These are phyloP conservation scores for Limnephilus lunatus DNA, from an alignment of 2,888 invertebrate genomes.

Conservation along the genomic window DNA sequence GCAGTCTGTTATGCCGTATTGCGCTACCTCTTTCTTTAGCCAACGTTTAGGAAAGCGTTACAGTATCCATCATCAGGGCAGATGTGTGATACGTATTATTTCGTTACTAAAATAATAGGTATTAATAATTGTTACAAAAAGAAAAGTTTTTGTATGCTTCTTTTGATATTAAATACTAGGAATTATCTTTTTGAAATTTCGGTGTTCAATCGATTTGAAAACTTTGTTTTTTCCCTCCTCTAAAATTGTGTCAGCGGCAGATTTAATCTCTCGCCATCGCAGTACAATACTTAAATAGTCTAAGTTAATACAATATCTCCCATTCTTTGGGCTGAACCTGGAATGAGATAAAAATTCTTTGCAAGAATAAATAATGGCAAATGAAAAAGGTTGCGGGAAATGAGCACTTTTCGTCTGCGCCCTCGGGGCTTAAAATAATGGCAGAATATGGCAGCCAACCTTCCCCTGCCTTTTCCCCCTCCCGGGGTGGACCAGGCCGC, in stretches of 20 bases:
- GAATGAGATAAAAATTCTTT: slow-evolving; percentile 41
- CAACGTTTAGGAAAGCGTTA: too few relatives aligned
- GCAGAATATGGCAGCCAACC: slow-evolving; percentile 21
- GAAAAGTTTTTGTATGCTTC: not conserved
- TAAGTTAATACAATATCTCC: not conserved
- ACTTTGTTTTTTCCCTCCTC: not conserved
- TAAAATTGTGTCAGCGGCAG: not conserved
- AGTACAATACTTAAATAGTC: not conserved
- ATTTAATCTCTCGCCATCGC: not conserved
- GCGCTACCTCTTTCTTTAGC: too few relatives aligned
- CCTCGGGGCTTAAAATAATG: slow-evolving; percentile 30
- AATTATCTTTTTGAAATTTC: not conserved
- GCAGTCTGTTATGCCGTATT: too few relatives aligned
- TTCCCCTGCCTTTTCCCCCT: not conserved
- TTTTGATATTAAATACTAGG: not conserved
- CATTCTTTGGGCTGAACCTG: not conserved
- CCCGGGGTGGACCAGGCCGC: not conserved
- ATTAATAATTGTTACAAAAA: not conserved
- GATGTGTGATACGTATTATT: too few relatives aligned
- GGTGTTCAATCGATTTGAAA: not conserved
- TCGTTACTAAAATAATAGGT: too few relatives aligned
- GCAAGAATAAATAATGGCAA: slow-evolving; percentile 32
- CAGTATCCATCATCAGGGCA: too few relatives aligned
- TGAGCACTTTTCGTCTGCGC: slow-evolving; percentile 37
- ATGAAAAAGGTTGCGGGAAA: slow-evolving; percentile 40